Evolutionary conservation across 2,113 vertebrate species (phyloP), one percentile per base, ranked within the genome.

Genomic region (Neomonachus schauinslandi): DNA sequence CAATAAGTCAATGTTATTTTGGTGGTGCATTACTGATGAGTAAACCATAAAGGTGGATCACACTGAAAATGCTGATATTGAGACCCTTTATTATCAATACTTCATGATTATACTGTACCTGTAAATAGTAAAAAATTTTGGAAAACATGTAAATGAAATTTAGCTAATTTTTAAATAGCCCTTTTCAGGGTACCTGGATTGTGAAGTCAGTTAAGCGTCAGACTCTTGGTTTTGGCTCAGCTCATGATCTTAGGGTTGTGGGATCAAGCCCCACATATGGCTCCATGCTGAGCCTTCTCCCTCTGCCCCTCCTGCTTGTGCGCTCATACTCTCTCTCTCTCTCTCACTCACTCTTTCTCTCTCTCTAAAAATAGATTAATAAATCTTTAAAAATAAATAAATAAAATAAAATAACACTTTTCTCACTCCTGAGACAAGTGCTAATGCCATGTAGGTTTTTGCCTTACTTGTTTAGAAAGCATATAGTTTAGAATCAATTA

Each of bases 401-500:
- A 69, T 69, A 69, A 69, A 69, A 36, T 76, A 80, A 83, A 61
- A 57, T 39, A 42, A 24, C 4, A 21, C 12, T 59, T 84, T 57
- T 0, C n/a, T 96, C 13, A 74, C 76, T 92, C 4, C 22, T 91
- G 18, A 80, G n/a, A 72, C 36, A 82, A 92, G 76, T 74, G 21
- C 24, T 97, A 91, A 72, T 65, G 57, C 9, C 11, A 76, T 22
- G 4, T 36, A 90, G 19, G 3, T 59, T 71, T 89, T 91, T 61
- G 53, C 24, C 74, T 71, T 94, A 39, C 57, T 96, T 94, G 19
- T 69, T 96, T 98, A 92, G 72, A 96, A 96, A 80, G 67, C 33
- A 88, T 96, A 84, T 63, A 82, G 55, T 86, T 97, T 72, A 53
- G 11, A 93, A 71, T 69, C 2, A 79, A 61, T 57, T 49, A 63